Percentiles rank a stretch among this genome's conserved stretches.
Conservation (phyloP, 2,113 vertebrate genomes). For the Kryptolebias marmoratus region DNA sequence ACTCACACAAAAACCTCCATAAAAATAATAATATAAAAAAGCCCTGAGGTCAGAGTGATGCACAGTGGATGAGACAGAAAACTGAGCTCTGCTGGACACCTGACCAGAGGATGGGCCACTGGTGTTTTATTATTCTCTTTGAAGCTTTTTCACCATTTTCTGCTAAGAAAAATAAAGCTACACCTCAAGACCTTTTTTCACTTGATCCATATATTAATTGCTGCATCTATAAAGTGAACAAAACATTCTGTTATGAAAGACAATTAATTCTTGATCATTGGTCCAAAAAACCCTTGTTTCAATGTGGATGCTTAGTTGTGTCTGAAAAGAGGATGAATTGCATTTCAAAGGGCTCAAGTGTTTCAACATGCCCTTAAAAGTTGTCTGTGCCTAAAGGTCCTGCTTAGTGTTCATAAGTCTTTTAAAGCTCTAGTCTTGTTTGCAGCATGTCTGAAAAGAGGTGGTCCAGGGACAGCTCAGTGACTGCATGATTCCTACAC, state of each 20-base stretch:
- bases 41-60: slow-evolving; percentile 47
- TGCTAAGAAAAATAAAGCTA: slow-evolving; percentile 9
- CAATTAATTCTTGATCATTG: neutral
- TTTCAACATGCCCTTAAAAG: neutral
- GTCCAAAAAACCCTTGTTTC: neutral
- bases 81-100: slow-evolving; percentile 38
- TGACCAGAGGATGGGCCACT: slow-evolving; percentile 26
- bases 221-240: neutral
- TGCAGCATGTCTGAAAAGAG: neutral
- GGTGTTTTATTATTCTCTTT: slow-evolving; percentile 46
- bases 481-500: no score
- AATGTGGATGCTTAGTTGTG: slow-evolving; percentile 88
- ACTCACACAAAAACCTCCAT: slow-evolving; percentile 30
- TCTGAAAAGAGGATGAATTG: slow-evolving; percentile 29
- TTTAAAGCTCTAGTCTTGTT: neutral
- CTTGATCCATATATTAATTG: neutral
- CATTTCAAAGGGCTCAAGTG: slow-evolving; percentile 3
- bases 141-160: slow-evolving; percentile 14
- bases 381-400: neutral
- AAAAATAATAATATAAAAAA: slow-evolving; percentile 23
- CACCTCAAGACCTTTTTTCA: neutral
- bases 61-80: slow-evolving; percentile 31
- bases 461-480: no score
- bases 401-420: neutral
- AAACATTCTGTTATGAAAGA: neutral